A percentile compares a stretch with the other conserved stretches of the same genome.
Evolutionary conservation across 2,113 vertebrate species (phyloP).

Genomic region (Grammomys dolichurus): DNA sequence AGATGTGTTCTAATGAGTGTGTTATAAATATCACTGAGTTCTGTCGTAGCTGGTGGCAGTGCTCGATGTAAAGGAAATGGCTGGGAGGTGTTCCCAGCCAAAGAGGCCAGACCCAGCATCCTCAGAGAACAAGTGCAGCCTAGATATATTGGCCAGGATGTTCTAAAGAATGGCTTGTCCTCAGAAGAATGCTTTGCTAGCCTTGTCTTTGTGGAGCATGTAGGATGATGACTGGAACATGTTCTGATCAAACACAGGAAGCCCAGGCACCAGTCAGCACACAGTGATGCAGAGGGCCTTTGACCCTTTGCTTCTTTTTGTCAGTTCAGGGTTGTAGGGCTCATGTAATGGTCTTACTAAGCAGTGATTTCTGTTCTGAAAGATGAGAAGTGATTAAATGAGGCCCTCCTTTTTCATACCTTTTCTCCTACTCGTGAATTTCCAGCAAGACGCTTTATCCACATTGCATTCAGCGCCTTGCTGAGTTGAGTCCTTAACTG

Average conservation of each 20-base stretch:
- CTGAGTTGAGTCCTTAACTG: neutral
- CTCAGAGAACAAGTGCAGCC: neutral
- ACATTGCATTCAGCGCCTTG: accelerated
- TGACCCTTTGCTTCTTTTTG: neutral
- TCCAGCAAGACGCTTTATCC: neutral
- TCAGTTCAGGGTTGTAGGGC: neutral
- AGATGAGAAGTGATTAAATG: neutral
- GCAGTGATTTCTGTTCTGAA: neutral
- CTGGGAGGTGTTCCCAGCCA: neutral
- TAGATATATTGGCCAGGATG: neutral
- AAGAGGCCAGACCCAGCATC: neutral
- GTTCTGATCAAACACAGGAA: neutral
- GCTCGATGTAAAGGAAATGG: slow-evolving; percentile 40
- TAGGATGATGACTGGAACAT: neutral
- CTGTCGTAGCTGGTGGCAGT: neutral
- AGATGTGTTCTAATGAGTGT: slow-evolving; percentile 64
- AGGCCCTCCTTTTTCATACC: neutral
- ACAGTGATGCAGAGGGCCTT: neutral
- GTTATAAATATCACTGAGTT: slow-evolving; percentile 69
- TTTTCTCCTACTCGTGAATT: neutral
- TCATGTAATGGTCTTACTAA: neutral
- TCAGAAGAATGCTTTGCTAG: neutral
- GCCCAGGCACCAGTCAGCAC: neutral
- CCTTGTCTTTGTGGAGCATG: neutral
- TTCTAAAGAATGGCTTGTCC: neutral